Conservation (phyloP, 1,140 invertebrate species). For the Lysiphlebus fabarum region DNA sequence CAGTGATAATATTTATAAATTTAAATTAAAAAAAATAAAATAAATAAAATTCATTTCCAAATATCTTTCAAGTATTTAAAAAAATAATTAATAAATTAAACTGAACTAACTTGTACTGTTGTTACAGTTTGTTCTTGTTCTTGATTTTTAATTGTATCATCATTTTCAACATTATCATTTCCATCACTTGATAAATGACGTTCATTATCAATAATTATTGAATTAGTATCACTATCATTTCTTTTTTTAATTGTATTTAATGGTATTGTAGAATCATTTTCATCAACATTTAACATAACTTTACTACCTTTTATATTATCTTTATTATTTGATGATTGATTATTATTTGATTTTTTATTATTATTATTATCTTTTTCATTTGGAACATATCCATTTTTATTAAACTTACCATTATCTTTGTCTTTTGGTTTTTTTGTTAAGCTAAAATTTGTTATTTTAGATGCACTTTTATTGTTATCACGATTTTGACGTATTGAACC, state of each 20-base stretch:
- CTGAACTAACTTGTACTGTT: constrained; percentile 48
- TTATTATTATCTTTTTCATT: constrained; percentile 31
- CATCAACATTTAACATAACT: constrained; percentile 38
- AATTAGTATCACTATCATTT: constrained; percentile 42
- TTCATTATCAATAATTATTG: constrained; percentile 39
- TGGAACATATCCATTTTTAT: constrained; percentile 38
- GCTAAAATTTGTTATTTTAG: constrained; percentile 40
- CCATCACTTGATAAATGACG: constrained; percentile 33
- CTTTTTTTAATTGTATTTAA: constrained; percentile 36
- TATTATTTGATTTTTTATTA: constrained; percentile 41
- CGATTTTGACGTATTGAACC: constrained; percentile 45
- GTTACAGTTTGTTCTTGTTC: constrained; percentile 39
- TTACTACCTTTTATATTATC: constrained; percentile 41
- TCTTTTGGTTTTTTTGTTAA: constrained; percentile 42
- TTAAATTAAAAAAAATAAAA: background rate
- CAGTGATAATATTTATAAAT: no score
- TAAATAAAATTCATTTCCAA: background rate
- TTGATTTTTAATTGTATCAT: constrained; percentile 38
- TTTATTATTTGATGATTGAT: constrained; percentile 32
- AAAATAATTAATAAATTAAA: constrained; percentile 32
- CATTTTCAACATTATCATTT: constrained; percentile 37
- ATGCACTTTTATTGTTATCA: constrained; percentile 34
- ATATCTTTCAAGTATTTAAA: no score
- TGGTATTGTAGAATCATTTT: constrained; percentile 32
- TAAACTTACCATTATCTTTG: constrained; percentile 36